Evolutionary conservation across 2,888 invertebrate genomes (phyloP), one percentile per base, ranked within the genome.

Genomic region (Proisotoma minuta): DNA sequence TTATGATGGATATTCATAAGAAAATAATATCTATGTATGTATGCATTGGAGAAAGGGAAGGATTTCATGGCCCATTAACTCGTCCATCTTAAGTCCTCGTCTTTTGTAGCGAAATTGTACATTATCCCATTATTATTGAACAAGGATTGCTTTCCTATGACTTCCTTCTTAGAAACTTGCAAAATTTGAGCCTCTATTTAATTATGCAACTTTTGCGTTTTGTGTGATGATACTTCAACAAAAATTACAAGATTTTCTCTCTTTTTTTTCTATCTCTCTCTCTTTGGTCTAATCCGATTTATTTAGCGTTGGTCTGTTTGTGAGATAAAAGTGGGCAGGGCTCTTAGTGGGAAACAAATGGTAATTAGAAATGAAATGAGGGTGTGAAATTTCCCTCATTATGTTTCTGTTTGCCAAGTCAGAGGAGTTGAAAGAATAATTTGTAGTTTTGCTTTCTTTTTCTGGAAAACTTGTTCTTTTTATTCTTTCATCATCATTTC

Each of bases 51-150:
- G 49, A 52, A 40, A 23, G 58, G 57, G 61, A 58, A 56, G 10
- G 59, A 64, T 67, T 67, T 64, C 64, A 64, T 62, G 67, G 62
- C 43, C 62, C 64, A 67, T 67, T 67, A 64, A 57, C 43, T 49
- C n/a, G n/a, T n/a, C n/a, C n/a, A n/a, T n/a, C n/a, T n/a, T n/a
- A n/a, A n/a, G n/a, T n/a, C n/a, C n/a, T n/a, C n/a, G n/a, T n/a
- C n/a, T n/a, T n/a, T n/a, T n/a, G n/a, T n/a, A n/a, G n/a, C n/a
- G n/a, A n/a, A n/a, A n/a, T n/a, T n/a, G n/a, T n/a, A n/a, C n/a
- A n/a, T n/a, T n/a, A n/a, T n/a, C n/a, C n/a, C n/a, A n/a, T n/a
- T n/a, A n/a, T n/a, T n/a, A n/a, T n/a, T n/a, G n/a, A n/a, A n/a
- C n/a, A n/a, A n/a, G n/a, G n/a, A n/a, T n/a, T n/a, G n/a, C n/a